These are phyloP conservation scores for Palythoa grandis DNA, from an alignment of 92 coral and sea anemone genomes.

Conservation along the genomic window DNA sequence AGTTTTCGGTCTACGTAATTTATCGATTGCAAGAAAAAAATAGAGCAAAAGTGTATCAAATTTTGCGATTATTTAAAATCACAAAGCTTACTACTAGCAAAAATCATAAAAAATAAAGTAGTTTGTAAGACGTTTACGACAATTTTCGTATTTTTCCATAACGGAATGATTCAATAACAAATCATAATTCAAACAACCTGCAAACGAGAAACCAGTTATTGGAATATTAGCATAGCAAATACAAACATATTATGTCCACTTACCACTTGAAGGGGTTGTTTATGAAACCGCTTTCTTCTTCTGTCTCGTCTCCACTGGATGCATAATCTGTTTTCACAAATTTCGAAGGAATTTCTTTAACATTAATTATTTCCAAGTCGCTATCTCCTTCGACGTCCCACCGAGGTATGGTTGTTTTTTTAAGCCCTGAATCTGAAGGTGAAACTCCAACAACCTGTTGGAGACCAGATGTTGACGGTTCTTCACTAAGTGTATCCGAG, in stretches of 20 bases:
- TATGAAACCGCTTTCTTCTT: constrained; percentile 30
- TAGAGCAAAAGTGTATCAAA: constrained; percentile 12
- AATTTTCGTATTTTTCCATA: constrained; percentile 5
- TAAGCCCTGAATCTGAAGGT: constrained; percentile 5
- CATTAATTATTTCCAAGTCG: constrained; percentile 28
- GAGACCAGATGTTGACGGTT: constrained; percentile 42
- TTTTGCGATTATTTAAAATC: constrained; percentile 5
- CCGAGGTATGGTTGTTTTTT: constrained; percentile 29
- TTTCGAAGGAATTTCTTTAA: constrained; percentile 43
- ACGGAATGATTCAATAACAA: constrained; percentile 11
- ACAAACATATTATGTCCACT: constrained; percentile 15
- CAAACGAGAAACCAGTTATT: constrained; percentile 4
- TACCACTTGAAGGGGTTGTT: constrained; percentile 43
- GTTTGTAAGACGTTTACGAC: constrained; percentile 13
- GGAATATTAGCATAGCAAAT: constrained; percentile 20
- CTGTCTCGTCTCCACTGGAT: constrained; percentile 40
- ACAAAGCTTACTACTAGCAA: constrained; percentile 7
- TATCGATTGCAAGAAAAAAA: constrained; percentile 17
- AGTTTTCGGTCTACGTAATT: constrained; percentile 12
- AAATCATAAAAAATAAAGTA: constrained; percentile 6
- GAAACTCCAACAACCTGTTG: constrained; percentile 33
- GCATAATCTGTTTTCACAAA: constrained; percentile 19
- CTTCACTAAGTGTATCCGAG: constrained; percentile 29
- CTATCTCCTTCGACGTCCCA: constrained; percentile 30
- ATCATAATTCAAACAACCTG: constrained; percentile 13